phyloP scores from a whole-genome alignment of 2,888 invertebrate species.

The Polymixis lichenea region DNA sequence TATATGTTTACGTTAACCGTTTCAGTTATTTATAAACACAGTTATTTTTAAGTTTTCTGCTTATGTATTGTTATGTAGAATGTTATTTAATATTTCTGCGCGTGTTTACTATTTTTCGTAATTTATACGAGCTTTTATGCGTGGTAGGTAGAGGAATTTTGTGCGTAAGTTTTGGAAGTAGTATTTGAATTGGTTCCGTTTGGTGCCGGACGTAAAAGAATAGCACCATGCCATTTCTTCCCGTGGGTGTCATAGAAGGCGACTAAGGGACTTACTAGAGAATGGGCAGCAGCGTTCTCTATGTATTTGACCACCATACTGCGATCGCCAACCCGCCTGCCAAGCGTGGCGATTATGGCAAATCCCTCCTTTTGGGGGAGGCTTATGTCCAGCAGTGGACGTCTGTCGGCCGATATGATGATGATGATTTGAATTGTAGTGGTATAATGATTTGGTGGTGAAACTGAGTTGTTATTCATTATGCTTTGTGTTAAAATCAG shows the following conservation, averaged over 20 bases:
- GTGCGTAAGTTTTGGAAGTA: slow-evolving; percentile 14
- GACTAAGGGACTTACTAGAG: too few relatives aligned
- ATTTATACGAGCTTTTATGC: slow-evolving; percentile 21
- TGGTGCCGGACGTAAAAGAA: too few relatives aligned
- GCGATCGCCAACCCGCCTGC: too few relatives aligned
- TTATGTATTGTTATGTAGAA: slow-evolving; percentile 39
- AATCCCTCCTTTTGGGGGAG: too few relatives aligned
- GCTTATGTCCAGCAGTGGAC: too few relatives aligned
- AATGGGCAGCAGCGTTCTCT: too few relatives aligned
- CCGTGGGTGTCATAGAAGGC: too few relatives aligned
- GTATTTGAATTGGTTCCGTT: slow-evolving; percentile 17
- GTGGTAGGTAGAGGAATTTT: slow-evolving; percentile 6
- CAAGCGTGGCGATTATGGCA: too few relatives aligned
- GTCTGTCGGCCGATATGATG: too few relatives aligned
- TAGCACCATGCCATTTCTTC: too few relatives aligned
- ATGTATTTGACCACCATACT: too few relatives aligned
- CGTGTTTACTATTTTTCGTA: slow-evolving; percentile 49
- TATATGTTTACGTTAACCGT: slow-evolving; percentile 48
- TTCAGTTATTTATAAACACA: slow-evolving; percentile 60
- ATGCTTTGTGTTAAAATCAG: slow-evolving; percentile 7
- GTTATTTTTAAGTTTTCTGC: slow-evolving; percentile 57
- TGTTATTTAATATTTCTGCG: slow-evolving; percentile 44
- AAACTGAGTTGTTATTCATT: background rate
- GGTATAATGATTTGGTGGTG: background rate
- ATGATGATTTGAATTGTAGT: slow-evolving; percentile 11